Base-by-base conservation (phyloP, 1,140 invertebrate species). In the Probaryconus sp. region DNA sequence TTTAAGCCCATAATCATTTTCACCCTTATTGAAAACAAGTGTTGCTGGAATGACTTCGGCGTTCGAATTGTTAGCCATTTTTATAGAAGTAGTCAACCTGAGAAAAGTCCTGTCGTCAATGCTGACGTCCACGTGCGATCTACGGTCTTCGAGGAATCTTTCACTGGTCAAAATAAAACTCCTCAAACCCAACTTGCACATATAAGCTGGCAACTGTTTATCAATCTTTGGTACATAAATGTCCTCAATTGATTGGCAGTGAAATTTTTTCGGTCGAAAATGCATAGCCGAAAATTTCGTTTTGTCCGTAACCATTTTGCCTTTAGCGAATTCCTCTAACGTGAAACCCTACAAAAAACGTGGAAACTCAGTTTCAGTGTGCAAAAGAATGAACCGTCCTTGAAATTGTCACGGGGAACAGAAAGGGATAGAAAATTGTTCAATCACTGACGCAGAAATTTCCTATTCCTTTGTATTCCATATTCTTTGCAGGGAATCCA, bases 101-200 rank as follows among this genome's bases (percentile, higher is more conserved):
- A 70, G 18, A 28, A 79, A 79, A 0, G 31, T 78, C 4, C 17
- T 17, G 0, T 78, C 76, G 14, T 82, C 75, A 5, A 84, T 38
- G 26, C 60, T 69, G 3, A 84, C 40, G 4, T 76, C 55, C 10
- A 83, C 61, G 9, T 64, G 40, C 1, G 42, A 60, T 6, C 72
- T 74, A 20, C 58, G 76, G 21, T 83, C 81, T 6, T 82, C 30
- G 1, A 73, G 24, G 48, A 84, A 84, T 70, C 77, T 78, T 5
- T 80, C 80, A 11, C 81, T 81, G 7, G 79, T 76, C 4, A 84
- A 31, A 5, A 83, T 10, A 35, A 84, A 83, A 0, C 63, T 67
- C 10, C 69, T 68, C 2, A 28, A 35, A 1, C 68, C 53, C 16
- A 77, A 28, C 18, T 53, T 74, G 26, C 81, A 82, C 17, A 43